Base-by-base conservation (phyloP, 2,888 invertebrate genomes). In the Luperina testacea region DNA sequence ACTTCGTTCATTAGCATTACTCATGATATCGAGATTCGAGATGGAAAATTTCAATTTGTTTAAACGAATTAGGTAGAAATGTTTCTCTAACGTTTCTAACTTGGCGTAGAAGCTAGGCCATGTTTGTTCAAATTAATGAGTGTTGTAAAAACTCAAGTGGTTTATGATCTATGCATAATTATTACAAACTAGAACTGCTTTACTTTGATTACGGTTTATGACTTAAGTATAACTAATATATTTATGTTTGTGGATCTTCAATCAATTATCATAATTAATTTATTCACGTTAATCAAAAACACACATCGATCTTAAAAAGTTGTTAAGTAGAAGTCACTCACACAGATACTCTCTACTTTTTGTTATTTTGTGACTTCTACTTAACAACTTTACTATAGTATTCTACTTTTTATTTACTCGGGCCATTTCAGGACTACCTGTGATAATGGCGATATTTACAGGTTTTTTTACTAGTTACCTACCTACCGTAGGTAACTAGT, bases 261-360 rank as follows among this genome's bases (percentile, higher is more conserved):
- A 76, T 79, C 64, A 85, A 84, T 85, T 82, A 85, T 73, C 67
- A 42, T 76, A 75, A 78, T 85, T 68, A 48, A 77, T 84, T 75
- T 65, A 84, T 84, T 57, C 65, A 27, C 2, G 71, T 51, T 53
- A 20, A 71, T 67, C 57, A 9, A 61, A 64, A 57, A 81, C 7
- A 45, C 65, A 65, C 15, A 59, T 20, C 27, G 15, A 13, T 59
- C 53, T 32, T 38, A 7, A 24, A 32, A 15, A 63, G 27, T 17
- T 42, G 17, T 63, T 32, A 15, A 69, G 17, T 72, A 38, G 11
- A 57, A n/a, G 9, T 72, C 5, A 48, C 51, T 38, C 38, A 38
- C 38, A 38, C 38, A 20, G 1, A 0, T 20, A 11, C 17, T 72
- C 17, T 72, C 13, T 27, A 45, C 1, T 64, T 51, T 53, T 53